These are phyloP conservation scores for Noturus placidus DNA, from an alignment of 2,113 vertebrate species.

Conservation along the genomic window DNA sequence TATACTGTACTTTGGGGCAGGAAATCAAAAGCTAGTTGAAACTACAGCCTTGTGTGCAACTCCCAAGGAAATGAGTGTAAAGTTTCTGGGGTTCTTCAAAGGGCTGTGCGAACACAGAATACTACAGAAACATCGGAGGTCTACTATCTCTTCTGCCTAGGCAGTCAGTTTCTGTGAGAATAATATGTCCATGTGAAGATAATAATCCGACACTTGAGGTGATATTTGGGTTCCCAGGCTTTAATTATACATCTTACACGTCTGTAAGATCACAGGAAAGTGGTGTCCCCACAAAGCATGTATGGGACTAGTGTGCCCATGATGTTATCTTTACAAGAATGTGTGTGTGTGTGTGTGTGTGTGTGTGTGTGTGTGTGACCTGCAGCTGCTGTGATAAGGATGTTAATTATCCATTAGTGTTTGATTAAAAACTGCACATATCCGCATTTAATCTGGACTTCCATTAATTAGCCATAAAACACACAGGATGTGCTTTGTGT, in stretches of 20 bases:
- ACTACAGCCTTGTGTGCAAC: not conserved
- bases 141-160: no score
- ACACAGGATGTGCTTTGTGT: not conserved
- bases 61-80: no score
- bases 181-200: no score
- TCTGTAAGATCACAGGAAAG: not conserved
- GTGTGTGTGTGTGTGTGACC: not conserved
- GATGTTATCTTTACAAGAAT: not conserved
- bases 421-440: conserved; percentile 8
- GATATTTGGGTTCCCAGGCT: not conserved
- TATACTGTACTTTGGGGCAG: not conserved
- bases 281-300: not conserved
- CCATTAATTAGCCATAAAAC: conserved; percentile 26
- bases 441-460: not conserved
- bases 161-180: no score
- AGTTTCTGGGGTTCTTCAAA: no score
- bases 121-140: no score
- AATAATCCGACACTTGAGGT: not conserved
- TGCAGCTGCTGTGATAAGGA: conserved; percentile 17
- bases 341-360: not conserved
- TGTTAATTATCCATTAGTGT: conserved; percentile 24
- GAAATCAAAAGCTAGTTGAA: not conserved
- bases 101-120: no score
- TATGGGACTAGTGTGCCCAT: not conserved
- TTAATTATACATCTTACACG: not conserved